These are phyloP conservation scores for Campoplex capitator DNA, from an alignment of 2,888 invertebrate species.

Conservation along the genomic window DNA sequence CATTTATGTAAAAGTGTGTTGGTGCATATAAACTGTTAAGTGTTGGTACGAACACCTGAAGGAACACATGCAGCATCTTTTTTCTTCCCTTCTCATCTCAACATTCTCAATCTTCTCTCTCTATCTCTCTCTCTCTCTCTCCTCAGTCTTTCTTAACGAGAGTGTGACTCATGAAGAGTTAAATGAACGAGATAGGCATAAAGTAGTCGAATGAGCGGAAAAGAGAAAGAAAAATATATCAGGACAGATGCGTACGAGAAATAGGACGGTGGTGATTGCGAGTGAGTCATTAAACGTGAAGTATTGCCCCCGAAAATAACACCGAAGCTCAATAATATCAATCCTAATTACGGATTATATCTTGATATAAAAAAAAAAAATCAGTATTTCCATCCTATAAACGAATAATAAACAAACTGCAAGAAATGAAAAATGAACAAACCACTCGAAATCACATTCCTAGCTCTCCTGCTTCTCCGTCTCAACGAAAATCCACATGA, in stretches of 20 bases:
- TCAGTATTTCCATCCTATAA: not conserved
- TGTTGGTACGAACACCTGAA: constrained; percentile 34
- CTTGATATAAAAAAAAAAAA: too few species aligned
- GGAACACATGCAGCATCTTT: constrained; percentile 17
- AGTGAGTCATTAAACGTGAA: constrained; percentile 68
- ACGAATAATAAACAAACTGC: not conserved
- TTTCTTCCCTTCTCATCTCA: not conserved
- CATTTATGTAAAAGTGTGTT: constrained; percentile 6
- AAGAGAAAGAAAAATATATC: not conserved
- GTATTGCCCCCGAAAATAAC: constrained; percentile 68
- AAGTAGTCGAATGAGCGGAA: constrained; percentile 46
- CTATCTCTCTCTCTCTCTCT: constrained; percentile 10
- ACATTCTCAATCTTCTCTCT: constrained; percentile 9
- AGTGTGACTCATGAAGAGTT: constrained; percentile 67
- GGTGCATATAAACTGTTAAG: constrained; percentile 7
- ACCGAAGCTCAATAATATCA: constrained; percentile 55
- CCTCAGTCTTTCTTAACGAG: constrained; percentile 61
- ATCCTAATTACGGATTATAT: constrained; percentile 20
- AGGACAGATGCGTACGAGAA: constrained; percentile 42
- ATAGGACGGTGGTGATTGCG: constrained; percentile 63
- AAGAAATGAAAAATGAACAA: not conserved
- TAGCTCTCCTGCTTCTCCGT: too few species aligned
- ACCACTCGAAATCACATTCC: not conserved
- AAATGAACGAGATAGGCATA: constrained; percentile 64
- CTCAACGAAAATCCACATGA: not conserved